phyloP scores from a whole-genome alignment of 2,797 vertebrate species.

The Schizothorax lantsangensis region DNA sequence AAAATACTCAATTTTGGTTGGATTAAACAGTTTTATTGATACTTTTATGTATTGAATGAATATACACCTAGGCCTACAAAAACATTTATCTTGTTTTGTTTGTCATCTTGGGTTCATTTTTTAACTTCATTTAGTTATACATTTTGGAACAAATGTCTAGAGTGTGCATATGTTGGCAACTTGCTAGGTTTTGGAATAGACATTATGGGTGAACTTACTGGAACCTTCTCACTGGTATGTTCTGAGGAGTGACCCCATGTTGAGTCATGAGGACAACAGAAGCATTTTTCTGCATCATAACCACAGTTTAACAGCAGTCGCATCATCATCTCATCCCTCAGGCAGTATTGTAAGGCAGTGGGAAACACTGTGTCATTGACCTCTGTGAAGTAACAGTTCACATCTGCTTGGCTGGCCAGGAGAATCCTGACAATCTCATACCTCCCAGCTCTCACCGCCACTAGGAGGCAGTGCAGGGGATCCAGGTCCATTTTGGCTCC shows the following conservation, averaged over 20 bases:
- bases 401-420: constrained; percentile 81
- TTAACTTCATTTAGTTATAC: background rate
- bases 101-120: background rate
- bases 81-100: background rate
- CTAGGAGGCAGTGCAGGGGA: constrained; percentile 85
- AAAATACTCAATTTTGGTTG: background rate
- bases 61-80: background rate
- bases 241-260: constrained; percentile 63
- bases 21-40: background rate
- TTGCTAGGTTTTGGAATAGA: background rate
- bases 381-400: constrained; percentile 87
- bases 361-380: constrained; percentile 87
- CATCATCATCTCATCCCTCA: constrained; percentile 89
- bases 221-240: constrained; percentile 58
- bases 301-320: constrained; percentile 86
- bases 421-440: constrained; percentile 85
- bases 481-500: constrained; percentile 85
- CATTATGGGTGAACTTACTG: constrained; percentile 64
- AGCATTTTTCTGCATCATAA: constrained; percentile 83
- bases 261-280: constrained; percentile 82
- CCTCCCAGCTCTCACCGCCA: constrained; percentile 84
- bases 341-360: constrained; percentile 87
- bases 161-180: background rate
- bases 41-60: too few relatives aligned
- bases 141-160: background rate